Conservation (phyloP, 1,140 invertebrate genomes). For the Drosophila tsacasi region DNA sequence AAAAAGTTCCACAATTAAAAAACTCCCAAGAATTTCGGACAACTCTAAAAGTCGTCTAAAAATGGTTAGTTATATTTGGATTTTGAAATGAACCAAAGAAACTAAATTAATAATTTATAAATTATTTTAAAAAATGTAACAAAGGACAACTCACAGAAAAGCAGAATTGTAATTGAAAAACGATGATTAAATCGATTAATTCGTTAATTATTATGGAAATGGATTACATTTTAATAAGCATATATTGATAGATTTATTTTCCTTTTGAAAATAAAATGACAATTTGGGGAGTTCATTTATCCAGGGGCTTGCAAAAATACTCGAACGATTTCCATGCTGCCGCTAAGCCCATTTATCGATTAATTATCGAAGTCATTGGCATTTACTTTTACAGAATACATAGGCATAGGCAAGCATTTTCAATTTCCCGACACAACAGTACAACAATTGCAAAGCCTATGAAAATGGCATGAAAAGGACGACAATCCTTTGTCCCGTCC, state of each 20-base stretch:
- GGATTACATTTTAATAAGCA: background rate
- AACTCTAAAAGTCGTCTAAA: background rate
- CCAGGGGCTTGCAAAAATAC: no score
- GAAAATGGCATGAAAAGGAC: conserved; percentile 41
- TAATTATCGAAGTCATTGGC: conserved; percentile 34
- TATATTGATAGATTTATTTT: no score
- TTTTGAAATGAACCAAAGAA: background rate
- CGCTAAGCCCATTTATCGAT: conserved; percentile 17
- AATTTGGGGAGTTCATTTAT: background rate
- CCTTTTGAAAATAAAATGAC: background rate
- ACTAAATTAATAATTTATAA: background rate
- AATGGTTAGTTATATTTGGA: background rate
- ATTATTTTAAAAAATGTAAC: background rate
- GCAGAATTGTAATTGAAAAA: background rate
- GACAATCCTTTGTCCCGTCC: conserved; percentile 20
- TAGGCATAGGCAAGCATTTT: conserved; percentile 44
- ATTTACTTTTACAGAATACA: conserved; percentile 12
- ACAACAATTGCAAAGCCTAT: conserved; percentile 55
- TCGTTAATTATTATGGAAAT: background rate
- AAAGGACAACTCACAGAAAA: no score
- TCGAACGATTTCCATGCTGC: background rate
- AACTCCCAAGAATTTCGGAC: conserved; percentile 1
- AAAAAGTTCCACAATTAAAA: conserved; percentile 25
- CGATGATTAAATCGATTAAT: background rate
- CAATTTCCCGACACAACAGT: conserved; percentile 40